Evolutionary conservation across 2,113 vertebrate genomes (phyloP), one percentile per base, ranked within the genome.

Genomic region (Atrichornis clamosus): DNA sequence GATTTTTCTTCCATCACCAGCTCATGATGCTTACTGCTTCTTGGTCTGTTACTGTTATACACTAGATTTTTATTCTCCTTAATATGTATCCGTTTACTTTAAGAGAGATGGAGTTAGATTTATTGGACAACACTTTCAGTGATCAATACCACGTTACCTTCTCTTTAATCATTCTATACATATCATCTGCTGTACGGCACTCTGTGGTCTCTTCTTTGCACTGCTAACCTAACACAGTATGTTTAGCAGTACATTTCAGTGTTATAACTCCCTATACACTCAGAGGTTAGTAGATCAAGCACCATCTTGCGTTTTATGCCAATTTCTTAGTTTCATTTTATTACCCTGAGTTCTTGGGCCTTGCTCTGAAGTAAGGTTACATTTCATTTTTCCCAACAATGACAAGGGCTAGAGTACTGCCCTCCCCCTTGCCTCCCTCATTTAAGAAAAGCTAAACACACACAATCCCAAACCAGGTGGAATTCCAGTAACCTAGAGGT

Each of bases 1-100:
- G 63, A 73, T 85, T 76, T 94, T 95, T 94, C 84, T 75, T 95
- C 75, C 33, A 81, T 79, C 76, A 80, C 69, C 87, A 90, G 49
- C 28, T 85, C 41, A 73, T 58, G 44, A 70, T 64, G 49, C 21
- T 90, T 82, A 83, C 21, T 94, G 49, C 67, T 94, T 63, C 74
- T 91, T 91, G 74, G 52, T 67, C 84, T 87, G 68, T 82, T 94
- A 90, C n/a, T 41, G 18, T 85, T 72, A 50, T 15, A 63, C 24
- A n/a, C 17, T n/a, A 68, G 33, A 37, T 47, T 85, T 93, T 79
- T 82, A 75, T 62, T 65, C 15, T 58, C n/a, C n/a, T 64, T 64
- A 83, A 68, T 64, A 91, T 60, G 87, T 91, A 70, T 94, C 26
- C 56, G 63, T 73, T 87, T 89, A 60, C 50, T 85, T 77, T 67